phyloP scores from a whole-genome alignment of 2,888 invertebrate genomes.

The Plusia festucae region DNA sequence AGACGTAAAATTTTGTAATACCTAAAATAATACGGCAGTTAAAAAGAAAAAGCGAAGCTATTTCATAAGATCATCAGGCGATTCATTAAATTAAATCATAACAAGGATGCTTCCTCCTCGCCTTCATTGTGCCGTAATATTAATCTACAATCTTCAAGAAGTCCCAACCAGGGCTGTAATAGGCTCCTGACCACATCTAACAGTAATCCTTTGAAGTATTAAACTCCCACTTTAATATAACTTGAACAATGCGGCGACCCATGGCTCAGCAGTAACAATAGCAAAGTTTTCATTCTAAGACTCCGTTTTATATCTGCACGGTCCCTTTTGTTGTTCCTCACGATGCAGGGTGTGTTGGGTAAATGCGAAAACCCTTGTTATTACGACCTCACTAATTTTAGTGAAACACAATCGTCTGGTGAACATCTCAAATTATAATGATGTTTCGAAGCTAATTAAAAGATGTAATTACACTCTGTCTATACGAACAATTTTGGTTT shows the following conservation, averaged over 20 bases:
- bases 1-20: neutral
- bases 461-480: constrained; percentile 34
- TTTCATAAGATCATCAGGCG: constrained; percentile 49
- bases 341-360: constrained; percentile 64
- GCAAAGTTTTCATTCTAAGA: constrained; percentile 84
- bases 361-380: constrained; percentile 68
- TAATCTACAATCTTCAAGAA: constrained; percentile 69
- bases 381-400: constrained; percentile 75
- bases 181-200: constrained; percentile 77
- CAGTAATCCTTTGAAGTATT: constrained; percentile 85
- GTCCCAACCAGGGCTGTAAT: constrained; percentile 65
- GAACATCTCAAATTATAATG: constrained; percentile 45
- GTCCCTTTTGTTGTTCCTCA: constrained; percentile 75
- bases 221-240: constrained; percentile 85
- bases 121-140: constrained; percentile 66
- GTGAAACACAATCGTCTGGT: constrained; percentile 57
- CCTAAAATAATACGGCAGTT: constrained; percentile 10
- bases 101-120: constrained; percentile 47
- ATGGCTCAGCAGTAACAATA: constrained; percentile 82
- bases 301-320: constrained; percentile 79
- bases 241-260: constrained; percentile 83
- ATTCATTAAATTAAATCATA: constrained; percentile 62
- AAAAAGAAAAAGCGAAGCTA: constrained; percentile 39
- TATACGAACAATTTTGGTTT: constrained; percentile 27
- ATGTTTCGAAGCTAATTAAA: constrained; percentile 40